Evolutionary conservation across 2,797 vertebrate genomes (phyloP), one percentile per base, ranked within the genome.

Genomic region (Acestrorhynchus altus): DNA sequence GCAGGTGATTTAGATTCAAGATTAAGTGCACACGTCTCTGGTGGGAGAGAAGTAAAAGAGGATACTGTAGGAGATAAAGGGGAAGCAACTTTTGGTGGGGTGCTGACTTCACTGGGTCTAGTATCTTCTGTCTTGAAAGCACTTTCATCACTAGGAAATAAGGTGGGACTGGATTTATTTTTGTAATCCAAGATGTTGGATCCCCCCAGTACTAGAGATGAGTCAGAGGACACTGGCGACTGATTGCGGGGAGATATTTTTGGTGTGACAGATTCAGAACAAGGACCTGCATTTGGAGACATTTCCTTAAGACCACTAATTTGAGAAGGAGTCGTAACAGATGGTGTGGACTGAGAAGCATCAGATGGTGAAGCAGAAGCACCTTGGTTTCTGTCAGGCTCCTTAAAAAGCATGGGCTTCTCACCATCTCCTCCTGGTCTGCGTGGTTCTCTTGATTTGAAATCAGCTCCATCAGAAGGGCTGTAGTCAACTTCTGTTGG

Each of bases 401-500:
- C 96, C 78, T 95, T 95, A 84, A 94, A 94, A 80, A 90, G 92
- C 77, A 93, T 92, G 0, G 90, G 85, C 67, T 94, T 96, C 35
- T 97, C 95, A n/a, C 79, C 77, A 15, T 65, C 94, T 39, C 79
- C 77, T 9, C 59, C 15, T 24, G 92, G 88, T 31, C 86, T 92
- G 46, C 85, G 84, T 49, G 93, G 94, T 71, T 44, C 86, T 68
- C 88, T 86, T 80, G 91, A 90, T 86, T 64, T 92, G 64, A 91
- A 73, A 57, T 95, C 93, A 35, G 90, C 89, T 84, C 89, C 89
- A 59, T 97, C 95, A 64, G 93, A 94, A 63, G 96, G 96, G 70
- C 96, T 98, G 63, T 95, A 97, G 85, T 98, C 96, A 46, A 99
- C 94, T 89, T 99, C 97, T 1, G 96, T 98, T 0, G 96, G 98